These are phyloP conservation scores for Daktulosphaira vitifoliae DNA, from an alignment of 1,140 invertebrate genomes.

Conservation along the genomic window DNA sequence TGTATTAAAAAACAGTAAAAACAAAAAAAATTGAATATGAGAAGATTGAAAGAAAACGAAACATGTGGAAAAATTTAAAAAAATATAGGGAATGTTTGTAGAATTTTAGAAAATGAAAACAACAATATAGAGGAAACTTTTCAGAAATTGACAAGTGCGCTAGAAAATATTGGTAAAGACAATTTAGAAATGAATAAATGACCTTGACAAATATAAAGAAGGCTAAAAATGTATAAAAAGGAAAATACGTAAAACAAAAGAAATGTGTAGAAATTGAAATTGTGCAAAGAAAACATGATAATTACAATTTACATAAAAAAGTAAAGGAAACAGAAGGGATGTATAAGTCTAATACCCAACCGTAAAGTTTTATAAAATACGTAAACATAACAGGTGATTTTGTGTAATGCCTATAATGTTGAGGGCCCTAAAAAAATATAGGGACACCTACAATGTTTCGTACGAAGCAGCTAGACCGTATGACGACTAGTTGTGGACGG, in stretches of 20 bases:
- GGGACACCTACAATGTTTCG: too few species aligned
- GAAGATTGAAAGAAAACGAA: slow-evolving; percentile 29
- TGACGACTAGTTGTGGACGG: too few species aligned
- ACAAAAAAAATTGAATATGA: neutral
- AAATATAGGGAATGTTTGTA: slow-evolving; percentile 38
- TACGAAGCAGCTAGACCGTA: too few species aligned
- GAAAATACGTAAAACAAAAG: slow-evolving; percentile 10
- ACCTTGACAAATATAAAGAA: slow-evolving; percentile 1
- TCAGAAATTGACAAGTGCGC: neutral
- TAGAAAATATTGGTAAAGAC: slow-evolving; percentile 14
- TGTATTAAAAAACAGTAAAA: neutral
- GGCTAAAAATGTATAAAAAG: slow-evolving; percentile 8
- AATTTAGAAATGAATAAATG: neutral
- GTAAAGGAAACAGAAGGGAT: slow-evolving; percentile 30
- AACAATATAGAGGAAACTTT: slow-evolving; percentile 35
- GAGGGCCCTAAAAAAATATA: too few species aligned
- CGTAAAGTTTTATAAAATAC: too few species aligned
- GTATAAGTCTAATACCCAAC: too few species aligned
- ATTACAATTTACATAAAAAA: slow-evolving; percentile 35
- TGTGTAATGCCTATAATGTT: too few species aligned
- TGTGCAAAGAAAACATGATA: slow-evolving; percentile 25
- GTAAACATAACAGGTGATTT: too few species aligned
- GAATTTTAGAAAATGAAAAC: slow-evolving; percentile 39
- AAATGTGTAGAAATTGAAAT: slow-evolving; percentile 33
- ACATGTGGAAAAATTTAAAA: slow-evolving; percentile 13